Evolutionary conservation across 2,888 invertebrate species (phyloP), one percentile per base, ranked within the genome.

Genomic region (Rhagonycha lutea): DNA sequence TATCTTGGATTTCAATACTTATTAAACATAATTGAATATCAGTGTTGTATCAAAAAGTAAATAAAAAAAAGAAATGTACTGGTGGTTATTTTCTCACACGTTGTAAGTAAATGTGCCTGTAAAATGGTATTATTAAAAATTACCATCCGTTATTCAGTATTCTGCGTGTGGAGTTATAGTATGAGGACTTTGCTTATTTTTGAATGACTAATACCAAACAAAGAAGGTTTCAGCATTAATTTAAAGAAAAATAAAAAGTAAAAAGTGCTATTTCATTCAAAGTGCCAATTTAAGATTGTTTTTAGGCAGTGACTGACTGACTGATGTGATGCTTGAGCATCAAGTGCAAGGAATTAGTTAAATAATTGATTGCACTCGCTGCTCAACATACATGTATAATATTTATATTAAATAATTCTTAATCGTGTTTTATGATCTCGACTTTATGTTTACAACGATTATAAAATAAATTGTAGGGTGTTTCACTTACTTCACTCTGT

Each of bases 241-340:
- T 80, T 72, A 76, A 80, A 76, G 72, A 80, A 80, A 78, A 68
- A n/a, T n/a, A n/a, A 73, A 62, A 47, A 47, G n/a, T 47, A 47
- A 47, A 81, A 86, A 87, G 87, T 86, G 87, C 87, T 87, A 86
- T 88, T 87, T 87, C 85, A 85, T 85, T 85, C 85, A 84, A 86
- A 87, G 88, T 88, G 88, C 88, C 88, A 88, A 88, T 88, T 47
- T 86, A 84, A 82, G 83, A 85, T 85, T 85, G 83, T 83, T 84
- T 84, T 84, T 74, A 84, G 82, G 83, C 77, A 79, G 78, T 80
- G 79, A 78, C 80, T 80, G 80, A 76, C 76, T 69, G 73, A 76
- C 75, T 77, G 77, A 69, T 77, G n/a, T n/a, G 79, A 78, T 18
- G 18, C 18, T 18, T 26, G 63, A 47, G 47, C 47, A 47, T 1